Base-by-base conservation (phyloP, 1,140 invertebrate species). In the Nasonia vitripennis region DNA sequence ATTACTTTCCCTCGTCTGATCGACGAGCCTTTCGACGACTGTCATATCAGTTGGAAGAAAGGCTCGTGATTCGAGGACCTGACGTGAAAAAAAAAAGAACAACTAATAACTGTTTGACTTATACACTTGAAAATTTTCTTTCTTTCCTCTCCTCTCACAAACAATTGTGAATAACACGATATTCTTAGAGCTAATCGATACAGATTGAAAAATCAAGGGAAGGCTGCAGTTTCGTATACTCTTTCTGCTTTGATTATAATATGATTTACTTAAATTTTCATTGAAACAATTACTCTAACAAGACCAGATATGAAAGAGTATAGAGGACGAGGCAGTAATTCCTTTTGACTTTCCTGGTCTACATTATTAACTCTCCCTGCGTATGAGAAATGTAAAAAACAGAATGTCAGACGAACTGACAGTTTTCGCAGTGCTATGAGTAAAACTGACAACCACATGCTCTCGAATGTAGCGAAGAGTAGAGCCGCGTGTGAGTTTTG, bases 141-240 rank as follows among this genome's bases (percentile, higher is more conserved):
- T 45, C 70, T 71, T 70, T 74, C 55, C 70, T 80, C n/a, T 75
- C 31, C 23, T 55, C 34, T 31, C 37, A 34, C 10, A 20, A 83
- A 34, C 23, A 9, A 31, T 82, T 88, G 87, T 87, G 78, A 88
- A 88, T 88, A 90, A 89, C 85, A 84, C 6, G 7, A 74, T 88
- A 79, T 86, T 31, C 74, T 87, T 86, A 87, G 87, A 88, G 73
- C 84, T 88, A 87, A 90, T 90, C 91, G 91, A 93, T 92, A 93
- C 91, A 92, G 91, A 88, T 93, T 93, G 91, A 93, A 93, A 89
- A 90, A 77, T 88, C 86, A 81, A 34, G 70, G 3, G 41, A 81
- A 45, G 48, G 48, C 74, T 75, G 74, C 31, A 71, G 37, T 45
- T 74, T 75, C 37, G 14, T 20, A 27, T 27, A 37, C 37, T 75